Base-by-base conservation (phyloP, 2,888 invertebrate genomes). In the Allacma fusca region DNA sequence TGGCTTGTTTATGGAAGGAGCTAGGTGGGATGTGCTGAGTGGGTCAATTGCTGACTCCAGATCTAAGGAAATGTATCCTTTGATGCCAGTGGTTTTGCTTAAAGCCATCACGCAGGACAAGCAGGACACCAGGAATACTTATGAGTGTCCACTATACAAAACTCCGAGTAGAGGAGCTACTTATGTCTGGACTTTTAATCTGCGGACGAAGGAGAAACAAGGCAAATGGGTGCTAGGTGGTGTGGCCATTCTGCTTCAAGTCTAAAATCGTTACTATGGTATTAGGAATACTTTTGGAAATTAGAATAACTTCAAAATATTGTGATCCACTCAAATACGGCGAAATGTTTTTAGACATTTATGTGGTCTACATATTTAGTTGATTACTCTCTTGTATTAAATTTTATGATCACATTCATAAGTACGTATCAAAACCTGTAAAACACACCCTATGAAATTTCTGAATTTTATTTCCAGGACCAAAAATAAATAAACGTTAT, bases 141-240 rank as follows among this genome's bases (percentile, higher is more conserved):
- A 97, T 88, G 95, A 96, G 87, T 98, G 97, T 86, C 97, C 98
- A 0, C 93, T 97, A 1, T 98, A 98, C 88, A 97, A 97, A 88
- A 98, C 97, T 0, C 90, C 96, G 79, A 94, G 92, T 0, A 89
- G 97, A 70, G 97, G 97, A 0, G 96, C 96, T 0, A 97, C 97
- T 0, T 98, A 94, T 86, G 96, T 98, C 24, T 98, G 97, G 97
- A 97, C 97, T 7, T 97, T 98, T 87, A 97, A 97, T 88, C 88
- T 98, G 79, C 96, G 96, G 88, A 94, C 95, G 29, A 96, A 96
- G 87, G 97, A 97, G 86, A 97, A 96, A 86, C 92, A 97, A 0
- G 91, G 96, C 57, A 97, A 96, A 88, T 98, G 98, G 98, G 94
- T 96, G 0, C 87, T 98, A 75, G 97, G 96, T 9, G 98, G 98